phyloP scores from a whole-genome alignment of 1,140 invertebrate species.

The Uloborus diversus region DNA sequence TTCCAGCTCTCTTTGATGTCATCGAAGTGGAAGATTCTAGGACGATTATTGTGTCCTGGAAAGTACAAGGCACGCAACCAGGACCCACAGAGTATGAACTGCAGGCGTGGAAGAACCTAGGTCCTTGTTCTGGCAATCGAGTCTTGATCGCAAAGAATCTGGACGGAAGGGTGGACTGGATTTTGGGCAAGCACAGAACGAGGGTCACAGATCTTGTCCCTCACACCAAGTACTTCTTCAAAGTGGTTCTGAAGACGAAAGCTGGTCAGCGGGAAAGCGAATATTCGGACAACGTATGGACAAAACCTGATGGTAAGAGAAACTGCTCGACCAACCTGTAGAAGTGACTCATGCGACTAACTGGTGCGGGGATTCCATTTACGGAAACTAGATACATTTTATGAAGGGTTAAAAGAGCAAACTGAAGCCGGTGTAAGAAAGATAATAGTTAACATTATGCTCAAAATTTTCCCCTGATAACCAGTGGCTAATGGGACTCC shows the following conservation, averaged over 20 bases:
- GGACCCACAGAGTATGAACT: neutral
- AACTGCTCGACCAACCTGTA: too few relatives aligned
- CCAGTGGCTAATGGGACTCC: too few relatives aligned
- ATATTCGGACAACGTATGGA: neutral
- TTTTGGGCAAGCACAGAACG: neutral
- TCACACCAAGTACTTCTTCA: neutral
- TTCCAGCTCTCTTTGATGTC: neutral
- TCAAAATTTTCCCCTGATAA: too few relatives aligned
- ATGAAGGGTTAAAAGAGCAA: too few relatives aligned
- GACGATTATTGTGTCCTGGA: neutral
- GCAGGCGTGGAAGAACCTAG: neutral
- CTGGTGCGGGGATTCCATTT: too few relatives aligned
- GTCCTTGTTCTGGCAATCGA: neutral
- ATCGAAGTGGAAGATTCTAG: neutral
- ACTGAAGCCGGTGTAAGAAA: too few relatives aligned
- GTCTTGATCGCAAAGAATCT: neutral
- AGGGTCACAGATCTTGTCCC: neutral
- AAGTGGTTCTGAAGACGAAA: neutral
- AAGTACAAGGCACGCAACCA: neutral
- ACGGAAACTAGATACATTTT: too few relatives aligned
- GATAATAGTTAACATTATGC: too few relatives aligned
- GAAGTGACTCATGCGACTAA: too few relatives aligned
- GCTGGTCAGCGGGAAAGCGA: neutral
- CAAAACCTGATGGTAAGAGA: slow-evolving; percentile 7
- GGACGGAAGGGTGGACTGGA: neutral